Evolutionary conservation across 2,797 vertebrate species (phyloP).

Genomic region (Muscicapa striata): DNA sequence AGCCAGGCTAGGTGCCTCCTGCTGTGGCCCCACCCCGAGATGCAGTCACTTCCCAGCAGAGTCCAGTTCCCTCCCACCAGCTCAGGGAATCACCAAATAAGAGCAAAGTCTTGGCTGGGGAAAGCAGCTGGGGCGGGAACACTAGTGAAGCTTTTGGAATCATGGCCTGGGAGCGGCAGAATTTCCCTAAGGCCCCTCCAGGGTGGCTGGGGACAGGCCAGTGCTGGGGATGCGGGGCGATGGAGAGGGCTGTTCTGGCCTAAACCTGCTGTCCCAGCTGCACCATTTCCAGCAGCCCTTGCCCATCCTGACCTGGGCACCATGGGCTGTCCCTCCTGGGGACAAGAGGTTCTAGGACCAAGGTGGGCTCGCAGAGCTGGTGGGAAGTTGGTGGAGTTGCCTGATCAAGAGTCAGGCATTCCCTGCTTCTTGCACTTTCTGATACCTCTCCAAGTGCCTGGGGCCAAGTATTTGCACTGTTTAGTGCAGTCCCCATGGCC

Average conservation of each 20-base stretch:
- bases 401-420: not conserved
- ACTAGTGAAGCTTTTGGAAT: not conserved
- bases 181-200: not conserved
- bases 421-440: not conserved
- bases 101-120: constrained; percentile 30
- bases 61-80: constrained; percentile 38
- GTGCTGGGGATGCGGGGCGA: rapidly evolving
- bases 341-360: not conserved
- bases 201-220: not conserved
- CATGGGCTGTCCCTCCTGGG: not conserved
- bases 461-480: not conserved
- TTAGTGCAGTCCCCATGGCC: not conserved
- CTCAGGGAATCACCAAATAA: constrained; percentile 62
- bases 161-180: not conserved
- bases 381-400: not conserved
- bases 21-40: constrained; percentile 26
- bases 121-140: constrained; percentile 37
- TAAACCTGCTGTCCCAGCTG: not conserved
- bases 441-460: not conserved
- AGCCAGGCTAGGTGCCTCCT: not conserved
- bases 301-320: not conserved
- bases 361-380: rapidly evolving
- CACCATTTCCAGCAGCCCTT: not conserved
- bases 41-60: constrained; percentile 48
- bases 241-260: not conserved